phyloP scores from a whole-genome alignment of 2,113 vertebrate genomes.

The Todiramphus saurophagus region DNA sequence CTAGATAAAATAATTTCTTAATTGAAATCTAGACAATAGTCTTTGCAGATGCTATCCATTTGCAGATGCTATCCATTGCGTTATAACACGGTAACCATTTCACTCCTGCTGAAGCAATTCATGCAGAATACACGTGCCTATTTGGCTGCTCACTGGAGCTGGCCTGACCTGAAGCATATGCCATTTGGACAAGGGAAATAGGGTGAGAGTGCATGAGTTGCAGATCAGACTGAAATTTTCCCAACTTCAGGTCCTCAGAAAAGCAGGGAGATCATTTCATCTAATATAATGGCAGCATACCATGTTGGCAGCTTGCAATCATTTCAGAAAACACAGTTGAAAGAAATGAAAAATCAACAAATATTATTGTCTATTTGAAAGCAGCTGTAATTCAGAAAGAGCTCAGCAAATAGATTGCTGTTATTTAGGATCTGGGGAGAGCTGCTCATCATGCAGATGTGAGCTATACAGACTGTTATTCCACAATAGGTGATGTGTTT shows the following conservation, averaged over 20 bases:
- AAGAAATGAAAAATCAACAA: slow-evolving; percentile 58
- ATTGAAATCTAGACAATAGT: not conserved
- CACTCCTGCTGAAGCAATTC: not conserved
- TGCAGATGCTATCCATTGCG: not conserved
- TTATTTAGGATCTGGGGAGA: not conserved
- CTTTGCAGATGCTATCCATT: not conserved
- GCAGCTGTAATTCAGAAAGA: slow-evolving; percentile 54
- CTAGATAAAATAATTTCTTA: not conserved
- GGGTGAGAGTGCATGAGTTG: not conserved
- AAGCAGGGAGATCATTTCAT: not conserved
- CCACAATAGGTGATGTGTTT: not conserved
- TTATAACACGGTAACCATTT: not conserved
- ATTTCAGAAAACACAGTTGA: slow-evolving; percentile 27
- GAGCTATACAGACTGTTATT: not conserved
- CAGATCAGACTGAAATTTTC: not conserved
- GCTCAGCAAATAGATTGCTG: slow-evolving; percentile 46
- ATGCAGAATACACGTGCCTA: not conserved
- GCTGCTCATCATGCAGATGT: fast-evolving
- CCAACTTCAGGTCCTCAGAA: not conserved
- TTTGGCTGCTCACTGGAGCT: not conserved
- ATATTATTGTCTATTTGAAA: slow-evolving; percentile 61
- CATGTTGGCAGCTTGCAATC: slow-evolving; percentile 22
- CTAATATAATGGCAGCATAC: not conserved
- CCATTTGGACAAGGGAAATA: not conserved
- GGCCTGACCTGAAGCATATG: not conserved